Evolutionary conservation across 2,888 invertebrate species (phyloP).

Genomic region (Pandemis cinnamomeana): DNA sequence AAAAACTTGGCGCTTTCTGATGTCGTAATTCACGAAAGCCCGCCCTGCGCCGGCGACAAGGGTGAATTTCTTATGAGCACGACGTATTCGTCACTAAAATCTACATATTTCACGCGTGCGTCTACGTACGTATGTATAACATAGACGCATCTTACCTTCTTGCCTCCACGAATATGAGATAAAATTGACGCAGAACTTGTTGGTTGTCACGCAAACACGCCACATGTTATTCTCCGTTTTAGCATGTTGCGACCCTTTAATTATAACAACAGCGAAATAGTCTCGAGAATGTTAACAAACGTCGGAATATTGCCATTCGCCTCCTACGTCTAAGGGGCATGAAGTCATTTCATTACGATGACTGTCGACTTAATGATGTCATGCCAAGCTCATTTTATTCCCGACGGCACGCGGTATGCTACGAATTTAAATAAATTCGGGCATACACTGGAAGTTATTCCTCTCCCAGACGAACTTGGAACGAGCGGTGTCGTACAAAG

Average conservation of each 20-base stretch:
- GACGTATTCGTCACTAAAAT: conserved; percentile 71
- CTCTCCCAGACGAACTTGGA: conserved; percentile 53
- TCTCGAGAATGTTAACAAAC: conserved; percentile 64
- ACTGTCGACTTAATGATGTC: conserved; percentile 73
- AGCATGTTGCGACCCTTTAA: conserved; percentile 11
- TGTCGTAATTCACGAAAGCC: conserved; percentile 75
- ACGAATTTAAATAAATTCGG: conserved; percentile 71
- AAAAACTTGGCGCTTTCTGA: conserved; percentile 73
- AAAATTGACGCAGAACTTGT: conserved; percentile 54
- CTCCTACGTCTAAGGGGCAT: conserved; percentile 62
- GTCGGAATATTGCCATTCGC: conserved; percentile 62
- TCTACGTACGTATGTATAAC: conserved; percentile 49
- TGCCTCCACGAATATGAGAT: conserved; percentile 51
- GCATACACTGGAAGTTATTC: conserved; percentile 61
- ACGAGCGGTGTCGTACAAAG: conserved; percentile 61
- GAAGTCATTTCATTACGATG: conserved; percentile 73
- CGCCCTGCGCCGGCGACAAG: conserved; percentile 67
- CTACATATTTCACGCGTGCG: conserved; percentile 53
- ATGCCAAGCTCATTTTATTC: conserved; percentile 65
- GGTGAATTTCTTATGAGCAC: conserved; percentile 76
- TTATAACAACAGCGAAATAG: conserved; percentile 4
- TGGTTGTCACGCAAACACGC: conserved; percentile 47
- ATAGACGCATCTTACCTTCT: conserved; percentile 49
- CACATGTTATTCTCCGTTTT: conserved; percentile 51
- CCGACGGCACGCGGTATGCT: conserved; percentile 60